Base-by-base conservation (phyloP, 2,797 vertebrate species). In the Hipposideros larvatus region DNA sequence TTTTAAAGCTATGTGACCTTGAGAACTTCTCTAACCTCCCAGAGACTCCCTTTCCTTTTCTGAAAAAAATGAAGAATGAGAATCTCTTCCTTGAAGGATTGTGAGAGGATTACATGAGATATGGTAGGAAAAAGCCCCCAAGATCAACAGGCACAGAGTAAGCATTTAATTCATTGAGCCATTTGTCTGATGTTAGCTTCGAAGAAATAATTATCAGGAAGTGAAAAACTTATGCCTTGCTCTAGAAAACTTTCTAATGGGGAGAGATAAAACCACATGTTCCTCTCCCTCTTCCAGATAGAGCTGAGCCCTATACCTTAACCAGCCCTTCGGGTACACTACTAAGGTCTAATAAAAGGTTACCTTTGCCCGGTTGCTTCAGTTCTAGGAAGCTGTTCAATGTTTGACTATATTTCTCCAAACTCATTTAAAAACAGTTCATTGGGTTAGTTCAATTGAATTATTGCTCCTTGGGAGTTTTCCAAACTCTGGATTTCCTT, bases 381-480 rank as follows among this genome's bases (percentile, higher is more conserved):
- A 95, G 70, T 95, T 96, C 95, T 94, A 96, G 84, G 95, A 93
- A 91, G 70, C 65, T 92, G 97, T 94, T 93, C 95, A 96, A 95
- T 97, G 91, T 96, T 97, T 98, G 92, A 97, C 96, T 96, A 92
- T 97, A 92, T 96, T 97, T 77, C 94, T 97, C 92, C 93, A 94
- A 74, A 73, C 1, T 93, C 96, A 97, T 97, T 97, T 96, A 97
- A 96, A 98, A 98, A 98, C 1, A 87, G 97, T 98, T 98, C 97
- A 98, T 98, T 95, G 97, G 95, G 94, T 97, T 65, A 96, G 71
- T 59, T 89, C 90, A 41, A 97, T 98, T 98, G 97, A 98, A 95
- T 98, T 97, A 97, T 96, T 96, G 93, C 95, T 94, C 87, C 91
- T 96, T 95, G 96, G 97, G 95, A 93, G 92, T 88, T 92, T 95